These are phyloP conservation scores for Cydia fagiglandana DNA, from an alignment of 1,140 invertebrate species.

Conservation along the genomic window DNA sequence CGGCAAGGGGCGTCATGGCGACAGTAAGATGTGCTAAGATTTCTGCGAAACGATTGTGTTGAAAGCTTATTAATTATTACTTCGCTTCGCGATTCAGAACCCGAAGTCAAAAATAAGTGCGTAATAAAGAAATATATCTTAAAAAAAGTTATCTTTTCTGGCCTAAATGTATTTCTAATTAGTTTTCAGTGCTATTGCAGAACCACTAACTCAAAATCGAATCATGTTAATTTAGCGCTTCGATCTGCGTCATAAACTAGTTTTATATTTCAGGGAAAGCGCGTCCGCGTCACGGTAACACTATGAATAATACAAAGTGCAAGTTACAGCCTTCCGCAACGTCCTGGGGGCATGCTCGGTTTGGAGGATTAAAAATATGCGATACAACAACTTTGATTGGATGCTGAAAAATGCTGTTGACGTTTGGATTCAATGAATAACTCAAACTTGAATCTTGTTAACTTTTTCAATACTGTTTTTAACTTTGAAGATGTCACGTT, in stretches of 20 bases:
- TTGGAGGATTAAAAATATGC: conserved; percentile 28
- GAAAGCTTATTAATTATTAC: not conserved
- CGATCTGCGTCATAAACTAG: conserved; percentile 8
- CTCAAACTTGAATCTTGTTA: conserved; percentile 1
- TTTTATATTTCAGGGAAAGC: conserved; percentile 13
- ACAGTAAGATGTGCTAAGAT: not conserved
- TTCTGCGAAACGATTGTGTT: not conserved
- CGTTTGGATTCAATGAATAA: conserved; percentile 28
- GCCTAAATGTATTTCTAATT: not conserved
- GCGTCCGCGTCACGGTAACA: not conserved
- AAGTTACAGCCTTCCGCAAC: conserved; percentile 13
- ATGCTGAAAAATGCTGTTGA: conserved; percentile 12
- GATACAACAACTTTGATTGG: conserved; percentile 27
- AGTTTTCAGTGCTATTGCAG: not conserved
- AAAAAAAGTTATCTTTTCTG: too few species aligned
- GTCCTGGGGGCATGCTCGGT: conserved; percentile 26
- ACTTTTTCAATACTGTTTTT: conserved; percentile 1
- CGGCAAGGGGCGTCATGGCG: conserved; percentile 42
- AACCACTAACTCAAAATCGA: not conserved
- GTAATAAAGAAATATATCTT: too few species aligned
- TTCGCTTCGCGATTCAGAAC: not conserved
- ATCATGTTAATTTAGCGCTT: not conserved
- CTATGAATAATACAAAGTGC: conserved; percentile 31
- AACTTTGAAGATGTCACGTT: not conserved
- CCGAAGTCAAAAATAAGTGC: not conserved